Percentiles rank a stretch among this genome's conserved stretches.
These are phyloP conservation scores for Cephus runcator DNA, from an alignment of 2,888 invertebrate genomes.

Conservation along the genomic window DNA sequence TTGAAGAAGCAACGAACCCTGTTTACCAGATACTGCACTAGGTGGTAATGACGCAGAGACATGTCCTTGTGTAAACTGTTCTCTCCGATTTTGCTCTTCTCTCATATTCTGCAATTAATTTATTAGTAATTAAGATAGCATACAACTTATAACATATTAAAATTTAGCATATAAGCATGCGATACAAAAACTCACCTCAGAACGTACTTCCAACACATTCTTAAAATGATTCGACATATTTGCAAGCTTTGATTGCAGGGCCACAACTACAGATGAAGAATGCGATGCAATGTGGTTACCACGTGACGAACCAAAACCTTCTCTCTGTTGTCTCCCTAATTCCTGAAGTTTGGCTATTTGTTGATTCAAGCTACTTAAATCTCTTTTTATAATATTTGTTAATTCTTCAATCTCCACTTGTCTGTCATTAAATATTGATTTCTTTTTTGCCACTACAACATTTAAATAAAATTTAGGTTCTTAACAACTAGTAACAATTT, in stretches of 20 bases:
- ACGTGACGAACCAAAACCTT: constrained; percentile 63
- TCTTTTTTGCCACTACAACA: constrained; percentile 93
- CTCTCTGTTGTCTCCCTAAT: constrained; percentile 79
- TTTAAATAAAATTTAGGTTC: constrained; percentile 12
- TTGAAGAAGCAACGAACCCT: constrained; percentile 61
- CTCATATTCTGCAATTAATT: constrained; percentile 79
- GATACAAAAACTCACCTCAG: constrained; percentile 73
- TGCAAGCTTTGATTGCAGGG: constrained; percentile 93
- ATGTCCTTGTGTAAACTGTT: constrained; percentile 85
- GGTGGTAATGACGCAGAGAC: constrained; percentile 73
- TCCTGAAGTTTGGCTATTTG: constrained; percentile 94
- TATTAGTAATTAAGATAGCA: constrained; percentile 13
- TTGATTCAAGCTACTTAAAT: constrained; percentile 92
- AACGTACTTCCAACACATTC: constrained; percentile 95
- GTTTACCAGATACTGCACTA: constrained; percentile 68
- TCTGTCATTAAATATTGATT: constrained; percentile 96
- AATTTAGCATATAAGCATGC: not conserved
- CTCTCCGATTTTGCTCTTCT: constrained; percentile 91
- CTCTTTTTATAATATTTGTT: constrained; percentile 97
- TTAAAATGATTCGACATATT: constrained; percentile 98
- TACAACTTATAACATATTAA: not conserved
- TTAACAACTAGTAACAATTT: not conserved
- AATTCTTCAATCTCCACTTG: constrained; percentile 97
- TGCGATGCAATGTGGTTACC: constrained; percentile 88
- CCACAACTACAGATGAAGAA: constrained; percentile 92